Evolutionary conservation across 2,888 invertebrate species (phyloP), one percentile per base, ranked within the genome.

Genomic region (Glyphotaelius pellucidus): DNA sequence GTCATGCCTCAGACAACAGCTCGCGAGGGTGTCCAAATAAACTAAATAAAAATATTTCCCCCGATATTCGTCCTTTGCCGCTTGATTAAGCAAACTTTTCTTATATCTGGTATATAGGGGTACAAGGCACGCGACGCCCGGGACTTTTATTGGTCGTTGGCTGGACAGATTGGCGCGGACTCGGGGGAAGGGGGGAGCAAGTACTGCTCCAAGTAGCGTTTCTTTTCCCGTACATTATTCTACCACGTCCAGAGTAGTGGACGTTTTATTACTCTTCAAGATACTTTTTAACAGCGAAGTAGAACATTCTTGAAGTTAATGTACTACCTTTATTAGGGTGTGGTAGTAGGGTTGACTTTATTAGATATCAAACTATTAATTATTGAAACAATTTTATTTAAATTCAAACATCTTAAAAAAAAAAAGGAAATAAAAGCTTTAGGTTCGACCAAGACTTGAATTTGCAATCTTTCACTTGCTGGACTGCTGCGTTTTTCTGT

Each of bases 41-140:
- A 67, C 86, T 47, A 86, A 47, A 86, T 86, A 86, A 35, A 86
- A 35, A 86, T 42, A 86, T 80, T 91, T 85, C 87, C 90, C 67
- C 91, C 52, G 31, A 47, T 80, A n/a, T 30, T 52, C 35, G 80
- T 89, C 80, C 32, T 89, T 89, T 80, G 52, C 67, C 67, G 89
- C 79, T 89, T 89, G 89, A 86, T 86, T 86, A 86, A 86, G 86
- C 42, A 86, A 86, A 86, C 86, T 86, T 86, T 86, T 86, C 86
- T 86, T 86, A 86, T 86, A 86, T 86, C 86, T 86, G 86, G 30
- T 30, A 9, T 30, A 9, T n/a, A 67, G 67, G 35, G 86, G 86
- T 19, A 86, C 42, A 86, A 86, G 86, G 47, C 47, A 86, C 86
- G 86, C 42, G 86, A 42, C 86, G 42, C n/a, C 30, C 42, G 38